These are phyloP conservation scores for Gymnosoma rotundatum DNA, from an alignment of 2,888 invertebrate genomes.

Conservation along the genomic window DNA sequence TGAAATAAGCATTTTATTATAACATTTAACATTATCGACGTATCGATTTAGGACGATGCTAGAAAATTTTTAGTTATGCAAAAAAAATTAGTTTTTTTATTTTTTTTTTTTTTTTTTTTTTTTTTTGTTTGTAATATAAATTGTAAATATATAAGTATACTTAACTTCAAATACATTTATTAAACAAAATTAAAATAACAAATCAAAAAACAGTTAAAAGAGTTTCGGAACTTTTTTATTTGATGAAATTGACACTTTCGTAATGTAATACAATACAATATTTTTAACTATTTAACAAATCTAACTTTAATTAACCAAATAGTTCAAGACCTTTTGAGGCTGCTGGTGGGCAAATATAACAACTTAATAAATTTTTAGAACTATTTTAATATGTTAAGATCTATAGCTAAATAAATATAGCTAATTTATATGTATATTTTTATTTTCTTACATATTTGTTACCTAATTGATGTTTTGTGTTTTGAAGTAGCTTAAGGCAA, in stretches of 20 bases:
- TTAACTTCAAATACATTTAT: constrained; percentile 4
- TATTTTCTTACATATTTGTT: constrained; percentile 22
- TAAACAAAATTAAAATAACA: constrained; percentile 37
- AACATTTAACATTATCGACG: neutral
- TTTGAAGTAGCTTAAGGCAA: constrained; percentile 9
- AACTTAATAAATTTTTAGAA: constrained; percentile 17
- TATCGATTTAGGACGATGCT: neutral
- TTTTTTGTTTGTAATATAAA: constrained; percentile 25
- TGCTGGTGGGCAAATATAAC: constrained; percentile 78
- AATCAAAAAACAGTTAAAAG: constrained; percentile 4
- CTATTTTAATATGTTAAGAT: constrained; percentile 29
- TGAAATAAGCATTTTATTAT: constrained; percentile 39
- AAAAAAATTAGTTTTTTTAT: constrained; percentile 6
- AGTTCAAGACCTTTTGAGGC: constrained; percentile 76
- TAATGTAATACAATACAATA: constrained; percentile 28
- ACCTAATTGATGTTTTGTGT: constrained; percentile 46
- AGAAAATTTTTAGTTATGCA: neutral
- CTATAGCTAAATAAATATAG: constrained; percentile 25
- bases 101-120: too few relatives aligned
- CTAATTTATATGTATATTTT: neutral
- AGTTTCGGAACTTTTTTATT: constrained; percentile 20
- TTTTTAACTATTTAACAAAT: constrained; percentile 23
- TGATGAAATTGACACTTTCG: constrained; percentile 31
- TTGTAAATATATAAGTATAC: constrained; percentile 38
- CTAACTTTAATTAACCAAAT: constrained; percentile 43